Evolutionary conservation across 2,797 vertebrate genomes (phyloP), one percentile per base, ranked within the genome.

Genomic region (Hemitrygon akajei): DNA sequence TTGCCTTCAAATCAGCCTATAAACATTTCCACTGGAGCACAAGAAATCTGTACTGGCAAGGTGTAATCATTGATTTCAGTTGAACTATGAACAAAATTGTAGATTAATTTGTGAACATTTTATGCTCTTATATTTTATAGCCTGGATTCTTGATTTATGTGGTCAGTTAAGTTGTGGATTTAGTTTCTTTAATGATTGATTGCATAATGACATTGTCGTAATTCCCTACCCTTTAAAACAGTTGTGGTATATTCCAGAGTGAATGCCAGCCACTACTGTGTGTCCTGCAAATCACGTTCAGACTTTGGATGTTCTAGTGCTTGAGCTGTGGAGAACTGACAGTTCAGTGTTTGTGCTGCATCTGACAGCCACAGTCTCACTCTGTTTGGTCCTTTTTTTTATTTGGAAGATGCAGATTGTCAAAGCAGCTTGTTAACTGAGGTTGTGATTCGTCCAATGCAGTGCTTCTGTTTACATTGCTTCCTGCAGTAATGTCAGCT

Each of bases 171-270:
- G 7, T 91, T 91, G 40, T 75, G 40, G 69, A 0, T 40, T 16
- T 37, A 18, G 20, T 34, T 93, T 93, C 37, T 76, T 37, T 93
- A 27, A 0, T 75, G 27, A 30, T n/a, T 73, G 71, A 56, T 76
- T 73, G 34, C 27, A 47, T 56, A 34, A 37, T 93, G 71, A 11
- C 40, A 30, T 93, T 93, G 1, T 94, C 47, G 94, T 89, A 9
- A 93, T 40, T 56, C 94, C 94, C 95, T 96, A 95, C 96, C 96
- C 95, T 96, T 95, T 94, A 95, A 96, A 94, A 93, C 95, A 69
- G 95, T 95, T 96, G 96, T 98, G 98, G 97, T 98, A 98, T 96
- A 95, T 96, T 97, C 97, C 95, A 95, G 96, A 96, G 95, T 95
- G 94, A 80, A 95, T 96, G 96, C 96, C 95, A 96, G 96, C 95